Evolutionary conservation across 1,140 invertebrate genomes (phyloP).

Genomic region (Brachionus paranguensis): DNA sequence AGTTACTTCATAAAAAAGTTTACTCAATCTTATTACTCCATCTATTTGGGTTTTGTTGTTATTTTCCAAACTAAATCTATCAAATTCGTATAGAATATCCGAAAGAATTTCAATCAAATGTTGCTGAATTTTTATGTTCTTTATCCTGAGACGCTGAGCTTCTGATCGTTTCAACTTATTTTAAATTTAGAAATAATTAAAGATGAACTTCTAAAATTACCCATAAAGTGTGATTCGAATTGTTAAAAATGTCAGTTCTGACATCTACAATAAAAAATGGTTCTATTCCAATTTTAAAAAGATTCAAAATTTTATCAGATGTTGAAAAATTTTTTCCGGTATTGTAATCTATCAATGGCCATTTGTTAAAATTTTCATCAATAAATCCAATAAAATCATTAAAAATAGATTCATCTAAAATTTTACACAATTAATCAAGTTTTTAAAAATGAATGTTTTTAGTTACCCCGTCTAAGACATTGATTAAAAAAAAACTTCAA

Average conservation of each 20-base stretch:
- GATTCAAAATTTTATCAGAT: neutral
- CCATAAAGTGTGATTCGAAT: neutral
- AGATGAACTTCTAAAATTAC: neutral
- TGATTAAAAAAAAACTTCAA: neutral
- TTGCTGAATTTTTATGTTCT: neutral
- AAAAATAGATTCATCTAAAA: neutral
- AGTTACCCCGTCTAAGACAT: neutral
- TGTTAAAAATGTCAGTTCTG: neutral
- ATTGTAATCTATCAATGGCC: neutral
- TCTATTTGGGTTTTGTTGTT: neutral
- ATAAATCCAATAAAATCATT: neutral
- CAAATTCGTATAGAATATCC: neutral
- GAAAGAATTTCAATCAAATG: neutral
- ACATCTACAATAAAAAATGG: neutral
- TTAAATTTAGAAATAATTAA: neutral
- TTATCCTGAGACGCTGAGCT: neutral
- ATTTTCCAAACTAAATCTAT: neutral
- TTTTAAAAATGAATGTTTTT: neutral
- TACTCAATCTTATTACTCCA: neutral
- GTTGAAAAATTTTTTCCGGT: neutral
- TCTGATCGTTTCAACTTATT: neutral
- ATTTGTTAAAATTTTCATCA: neutral
- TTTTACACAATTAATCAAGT: neutral
- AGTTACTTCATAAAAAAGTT: neutral
- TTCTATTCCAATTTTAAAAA: conserved; percentile 18